Evolutionary conservation across 2,888 invertebrate species (phyloP).

Genomic region (Drosophila robusta): DNA sequence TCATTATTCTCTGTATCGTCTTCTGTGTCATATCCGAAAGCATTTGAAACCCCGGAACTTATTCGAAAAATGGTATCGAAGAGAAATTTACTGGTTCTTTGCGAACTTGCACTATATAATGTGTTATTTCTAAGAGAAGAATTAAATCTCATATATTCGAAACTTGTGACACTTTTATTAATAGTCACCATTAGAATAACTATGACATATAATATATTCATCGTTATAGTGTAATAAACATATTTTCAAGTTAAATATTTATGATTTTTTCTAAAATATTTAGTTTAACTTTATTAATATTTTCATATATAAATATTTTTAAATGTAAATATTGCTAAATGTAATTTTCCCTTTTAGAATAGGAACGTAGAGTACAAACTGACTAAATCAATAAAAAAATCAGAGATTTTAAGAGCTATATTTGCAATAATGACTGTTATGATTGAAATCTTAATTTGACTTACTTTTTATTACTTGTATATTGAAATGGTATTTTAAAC

Average conservation of each 20-base stretch:
- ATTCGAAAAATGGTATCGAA: conserved; percentile 91
- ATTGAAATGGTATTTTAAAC: no score
- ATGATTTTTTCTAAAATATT: conserved; percentile 2
- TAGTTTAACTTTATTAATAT: conserved; percentile 18
- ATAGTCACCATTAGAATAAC: conserved; percentile 63
- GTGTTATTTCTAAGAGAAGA: conserved; percentile 32
- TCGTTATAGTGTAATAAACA: conserved; percentile 58
- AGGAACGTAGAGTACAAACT: conserved; percentile 70
- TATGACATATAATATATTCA: conserved; percentile 65
- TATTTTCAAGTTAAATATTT: conserved; percentile 36
- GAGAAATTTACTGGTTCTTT: conserved; percentile 88
- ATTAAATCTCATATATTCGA: conserved; percentile 47
- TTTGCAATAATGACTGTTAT: no score
- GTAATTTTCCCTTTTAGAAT: conserved; percentile 32
- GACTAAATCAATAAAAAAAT: conserved; percentile 9
- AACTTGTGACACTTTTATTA: conserved; percentile 49
- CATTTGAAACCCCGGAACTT: conserved; percentile 85
- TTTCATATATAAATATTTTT: conserved; percentile 34
- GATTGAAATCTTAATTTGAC: no score
- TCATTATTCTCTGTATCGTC: conserved; percentile 88
- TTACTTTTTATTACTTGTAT: no score
- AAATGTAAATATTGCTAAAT: conserved; percentile 62
- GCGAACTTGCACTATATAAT: conserved; percentile 64
- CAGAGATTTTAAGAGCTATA: conserved; percentile 23
- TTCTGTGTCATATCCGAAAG: conserved; percentile 86